Base-by-base conservation (phyloP, 2,113 vertebrate genomes). In the Tonatia bakeri region DNA sequence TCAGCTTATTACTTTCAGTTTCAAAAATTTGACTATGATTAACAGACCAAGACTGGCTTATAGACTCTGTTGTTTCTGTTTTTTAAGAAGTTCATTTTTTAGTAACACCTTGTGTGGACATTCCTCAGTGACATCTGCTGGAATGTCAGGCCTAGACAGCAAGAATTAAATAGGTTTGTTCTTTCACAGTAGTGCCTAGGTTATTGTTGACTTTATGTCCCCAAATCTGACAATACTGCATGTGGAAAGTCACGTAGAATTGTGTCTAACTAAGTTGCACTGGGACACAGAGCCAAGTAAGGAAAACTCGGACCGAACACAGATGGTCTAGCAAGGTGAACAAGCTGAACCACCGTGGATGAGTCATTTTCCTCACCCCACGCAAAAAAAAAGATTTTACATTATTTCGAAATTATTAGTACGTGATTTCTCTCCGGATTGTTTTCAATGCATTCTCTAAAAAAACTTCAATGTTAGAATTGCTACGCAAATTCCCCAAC, bases 21-120 rank as follows among this genome's bases (percentile, higher is more conserved):
- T 94, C 84, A 82, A 87, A 92, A 24, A 67, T 70, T 56, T 85
- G 64, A 88, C 67, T 88, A 17, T 75, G 81, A 87, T 90, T 88
- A 94, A 50, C 8, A 1, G 75, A 91, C n/a, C 77, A 93, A 91
- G 67, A 84, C 69, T 93, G 4, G 28, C 61, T 0, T 33, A n/a
- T 31, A 56, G 45, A 47, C 76, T 88, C 83, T 87, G 7, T 36
- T 40, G 14, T 86, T 36, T 86, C 52, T 64, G 8, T 45, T 84
- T 82, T 81, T 40, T 6, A n/a, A 77, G 52, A 76, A n/a, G 31
- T 61, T 65, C 80, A 4, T 28, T 45, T 70, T 90, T 87, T 15
- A 88, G 56, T 83, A 86, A 59, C 11, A 70, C 47, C 33, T 59
- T 65, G 19, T 15, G 15, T 40, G 43, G 61, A 59, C 43, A 73